phyloP scores from a whole-genome alignment of 2,797 vertebrate genomes.

The Heterohyrax brucei region DNA sequence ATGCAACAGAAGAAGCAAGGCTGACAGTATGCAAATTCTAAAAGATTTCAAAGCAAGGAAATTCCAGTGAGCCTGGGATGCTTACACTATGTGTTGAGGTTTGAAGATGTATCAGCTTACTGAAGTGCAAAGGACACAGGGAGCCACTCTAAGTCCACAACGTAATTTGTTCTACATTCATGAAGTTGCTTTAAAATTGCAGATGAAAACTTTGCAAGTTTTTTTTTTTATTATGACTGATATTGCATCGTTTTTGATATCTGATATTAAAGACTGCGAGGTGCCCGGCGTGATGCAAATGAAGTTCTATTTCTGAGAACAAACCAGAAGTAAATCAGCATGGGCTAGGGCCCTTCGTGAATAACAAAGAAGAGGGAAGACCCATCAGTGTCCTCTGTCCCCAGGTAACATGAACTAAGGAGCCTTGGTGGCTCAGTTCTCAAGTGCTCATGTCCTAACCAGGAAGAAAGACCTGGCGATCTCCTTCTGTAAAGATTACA shows the following conservation, averaged over 20 bases:
- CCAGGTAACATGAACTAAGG: background rate
- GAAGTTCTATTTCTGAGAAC: background rate
- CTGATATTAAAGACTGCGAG: background rate
- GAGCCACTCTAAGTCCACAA: background rate
- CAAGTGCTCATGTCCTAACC: background rate
- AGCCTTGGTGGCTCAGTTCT: background rate
- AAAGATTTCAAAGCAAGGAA: background rate
- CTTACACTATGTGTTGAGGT: background rate
- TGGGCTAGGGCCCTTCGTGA: background rate
- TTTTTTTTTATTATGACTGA: too few species aligned
- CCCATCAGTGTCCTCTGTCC: background rate
- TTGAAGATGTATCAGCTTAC: slow-evolving; percentile 22
- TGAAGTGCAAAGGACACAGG: background rate
- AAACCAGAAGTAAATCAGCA: background rate
- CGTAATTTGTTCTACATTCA: background rate
- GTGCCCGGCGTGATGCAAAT: background rate
- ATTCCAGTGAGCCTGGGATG: background rate
- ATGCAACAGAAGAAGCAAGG: background rate
- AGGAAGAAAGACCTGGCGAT: background rate
- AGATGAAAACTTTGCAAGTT: background rate
- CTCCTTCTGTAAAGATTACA: background rate
- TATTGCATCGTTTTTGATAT: background rate
- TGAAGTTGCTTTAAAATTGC: slow-evolving; percentile 51
- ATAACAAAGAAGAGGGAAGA: background rate
- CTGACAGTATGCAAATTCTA: background rate